phyloP scores from a whole-genome alignment of 1,140 invertebrate genomes.

The Dysdera silvatica region DNA sequence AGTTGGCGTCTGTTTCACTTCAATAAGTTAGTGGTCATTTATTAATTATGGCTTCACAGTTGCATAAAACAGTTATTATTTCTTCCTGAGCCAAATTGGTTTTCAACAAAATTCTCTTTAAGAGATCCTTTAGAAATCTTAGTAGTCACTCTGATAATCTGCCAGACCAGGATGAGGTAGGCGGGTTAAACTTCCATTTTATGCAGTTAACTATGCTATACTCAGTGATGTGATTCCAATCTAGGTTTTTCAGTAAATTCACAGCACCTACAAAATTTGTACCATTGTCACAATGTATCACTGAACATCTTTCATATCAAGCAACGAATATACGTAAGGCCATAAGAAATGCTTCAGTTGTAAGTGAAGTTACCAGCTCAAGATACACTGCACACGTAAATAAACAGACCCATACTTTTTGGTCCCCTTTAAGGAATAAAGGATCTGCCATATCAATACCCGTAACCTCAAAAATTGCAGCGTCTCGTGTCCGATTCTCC shows the following conservation, averaged over 20 bases:
- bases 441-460: conserved; percentile 46
- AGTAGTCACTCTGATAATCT: conserved; percentile 13
- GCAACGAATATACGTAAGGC: conserved; percentile 42
- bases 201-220: neutral
- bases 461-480: conserved; percentile 35
- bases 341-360: conserved; percentile 41
- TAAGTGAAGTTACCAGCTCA: no score
- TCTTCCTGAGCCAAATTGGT: conserved; percentile 6
- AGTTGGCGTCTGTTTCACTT: conserved; percentile 2
- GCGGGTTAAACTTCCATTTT: conserved; percentile 23
- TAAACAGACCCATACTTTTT: no score
- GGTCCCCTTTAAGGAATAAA: no score
- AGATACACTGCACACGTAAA: no score
- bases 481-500: conserved; percentile 32
- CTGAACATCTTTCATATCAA: conserved; percentile 30
- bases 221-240: neutral
- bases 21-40: conserved; percentile 29
- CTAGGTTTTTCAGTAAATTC: conserved; percentile 10
- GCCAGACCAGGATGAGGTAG: neutral
- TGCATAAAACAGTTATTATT: neutral
- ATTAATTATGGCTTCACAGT: conserved; percentile 32
- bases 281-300: conserved; percentile 16
- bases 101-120: conserved; percentile 5
- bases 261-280: conserved; percentile 25
- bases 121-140: neutral